Percentiles rank a stretch among this genome's conserved stretches.
These are phyloP conservation scores for Mormyrus hasselquistii DNA, from an alignment of 2,797 vertebrate species.

Conservation along the genomic window DNA sequence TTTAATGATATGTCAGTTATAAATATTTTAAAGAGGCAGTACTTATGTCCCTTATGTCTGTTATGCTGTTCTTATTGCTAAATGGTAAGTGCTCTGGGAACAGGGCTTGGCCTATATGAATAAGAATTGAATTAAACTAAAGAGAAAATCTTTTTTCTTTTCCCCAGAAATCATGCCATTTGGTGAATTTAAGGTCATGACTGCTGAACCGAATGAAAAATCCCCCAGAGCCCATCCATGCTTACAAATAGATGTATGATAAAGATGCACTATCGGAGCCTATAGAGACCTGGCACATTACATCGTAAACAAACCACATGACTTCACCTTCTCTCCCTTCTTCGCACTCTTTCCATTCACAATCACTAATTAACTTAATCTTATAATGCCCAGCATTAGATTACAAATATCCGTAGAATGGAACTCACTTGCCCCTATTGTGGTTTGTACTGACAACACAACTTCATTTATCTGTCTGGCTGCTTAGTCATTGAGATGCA, in stretches of 20 bases:
- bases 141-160: neutral
- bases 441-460: conserved; percentile 8
- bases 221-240: neutral
- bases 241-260: neutral
- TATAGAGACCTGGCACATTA: neutral
- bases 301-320: neutral
- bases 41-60: neutral
- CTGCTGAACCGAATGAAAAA: neutral
- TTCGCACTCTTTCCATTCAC: neutral
- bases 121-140: neutral
- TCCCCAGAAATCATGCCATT: neutral
- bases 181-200: neutral
- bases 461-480: conserved; percentile 14
- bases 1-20: neutral
- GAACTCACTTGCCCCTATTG: neutral
- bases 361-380: conserved; percentile 12
- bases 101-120: neutral
- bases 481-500: neutral
- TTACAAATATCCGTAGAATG: conserved; percentile 5
- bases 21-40: neutral
- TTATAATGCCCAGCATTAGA: conserved; percentile 1
- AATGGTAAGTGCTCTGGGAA: neutral
- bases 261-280: neutral
- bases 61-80: neutral
- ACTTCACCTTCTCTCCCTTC: neutral